Conservation (phyloP, 2,113 vertebrate species). For the Sinocyclocheilus rhinocerous region DNA sequence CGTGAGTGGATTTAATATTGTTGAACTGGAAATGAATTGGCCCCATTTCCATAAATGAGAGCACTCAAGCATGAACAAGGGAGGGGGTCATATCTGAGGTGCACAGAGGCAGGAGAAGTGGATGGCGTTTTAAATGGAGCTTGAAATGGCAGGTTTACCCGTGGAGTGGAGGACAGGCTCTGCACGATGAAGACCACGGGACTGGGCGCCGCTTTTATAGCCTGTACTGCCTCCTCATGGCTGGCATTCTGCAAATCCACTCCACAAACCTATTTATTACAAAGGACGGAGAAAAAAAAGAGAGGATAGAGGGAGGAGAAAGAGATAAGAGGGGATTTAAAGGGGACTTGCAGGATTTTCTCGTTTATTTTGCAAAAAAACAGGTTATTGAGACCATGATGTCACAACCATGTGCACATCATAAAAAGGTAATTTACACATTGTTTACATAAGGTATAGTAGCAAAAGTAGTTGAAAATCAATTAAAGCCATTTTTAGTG, state of each 20-base stretch:
- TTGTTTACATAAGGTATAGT: neutral
- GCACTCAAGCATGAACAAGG: neutral
- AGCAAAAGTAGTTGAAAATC: neutral
- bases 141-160: slow-evolving; percentile 72
- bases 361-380: neutral
- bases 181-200: slow-evolving; percentile 92
- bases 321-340: neutral
- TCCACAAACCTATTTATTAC: slow-evolving; percentile 83
- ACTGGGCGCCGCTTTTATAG: slow-evolving; percentile 86
- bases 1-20: slow-evolving; percentile 19
- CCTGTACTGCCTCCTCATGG: slow-evolving; percentile 89
- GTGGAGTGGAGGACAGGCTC: slow-evolving; percentile 83
- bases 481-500: neutral
- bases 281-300: neutral
- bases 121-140: neutral
- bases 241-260: slow-evolving; percentile 86
- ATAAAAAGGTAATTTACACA: neutral
- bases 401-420: neutral
- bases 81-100: slow-evolving; percentile 3
- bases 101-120: slow-evolving; percentile 5
- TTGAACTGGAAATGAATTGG: slow-evolving; percentile 16
- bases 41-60: slow-evolving; percentile 21
- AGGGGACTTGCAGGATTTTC: neutral
- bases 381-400: neutral
- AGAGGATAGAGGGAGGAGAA: neutral